phyloP scores from a whole-genome alignment of 92 coral and sea anemone genomes.

The Zoanthus gigantus region DNA sequence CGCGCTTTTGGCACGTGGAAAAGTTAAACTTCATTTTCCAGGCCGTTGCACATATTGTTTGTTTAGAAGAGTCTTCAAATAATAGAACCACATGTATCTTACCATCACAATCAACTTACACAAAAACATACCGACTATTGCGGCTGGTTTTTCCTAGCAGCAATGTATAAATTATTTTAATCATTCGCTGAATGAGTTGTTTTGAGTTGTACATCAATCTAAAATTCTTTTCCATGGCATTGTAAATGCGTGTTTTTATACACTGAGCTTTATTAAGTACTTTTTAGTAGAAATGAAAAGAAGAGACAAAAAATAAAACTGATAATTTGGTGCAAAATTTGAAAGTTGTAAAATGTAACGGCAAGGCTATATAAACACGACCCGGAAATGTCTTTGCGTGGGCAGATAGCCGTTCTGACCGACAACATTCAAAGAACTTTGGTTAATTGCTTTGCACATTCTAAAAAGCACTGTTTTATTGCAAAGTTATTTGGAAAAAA shows the following conservation, averaged over 20 bases:
- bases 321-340: too few species aligned
- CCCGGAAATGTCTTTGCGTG: too few species aligned
- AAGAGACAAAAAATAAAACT: too few species aligned
- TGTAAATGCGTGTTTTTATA: background rate
- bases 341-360: too few species aligned
- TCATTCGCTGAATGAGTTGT: constrained; percentile 26
- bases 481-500: too few species aligned
- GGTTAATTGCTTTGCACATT: too few species aligned
- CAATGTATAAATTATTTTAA: constrained; percentile 48
- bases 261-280: background rate
- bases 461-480: too few species aligned
- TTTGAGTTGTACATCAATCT: background rate
- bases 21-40: constrained; percentile 10
- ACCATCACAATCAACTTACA: constrained; percentile 61
- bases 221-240: background rate
- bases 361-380: too few species aligned
- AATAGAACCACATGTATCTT: constrained; percentile 46
- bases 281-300: background rate
- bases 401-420: too few species aligned
- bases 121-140: constrained; percentile 61
- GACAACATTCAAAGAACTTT: too few species aligned
- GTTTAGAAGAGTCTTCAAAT: background rate
- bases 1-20: constrained; percentile 46
- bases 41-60: constrained; percentile 36
- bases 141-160: constrained; percentile 78